Percentiles rank a stretch among this genome's conserved stretches.
These are phyloP conservation scores for Jacana jacana DNA, from an alignment of 2,113 vertebrate species.

Conservation along the genomic window DNA sequence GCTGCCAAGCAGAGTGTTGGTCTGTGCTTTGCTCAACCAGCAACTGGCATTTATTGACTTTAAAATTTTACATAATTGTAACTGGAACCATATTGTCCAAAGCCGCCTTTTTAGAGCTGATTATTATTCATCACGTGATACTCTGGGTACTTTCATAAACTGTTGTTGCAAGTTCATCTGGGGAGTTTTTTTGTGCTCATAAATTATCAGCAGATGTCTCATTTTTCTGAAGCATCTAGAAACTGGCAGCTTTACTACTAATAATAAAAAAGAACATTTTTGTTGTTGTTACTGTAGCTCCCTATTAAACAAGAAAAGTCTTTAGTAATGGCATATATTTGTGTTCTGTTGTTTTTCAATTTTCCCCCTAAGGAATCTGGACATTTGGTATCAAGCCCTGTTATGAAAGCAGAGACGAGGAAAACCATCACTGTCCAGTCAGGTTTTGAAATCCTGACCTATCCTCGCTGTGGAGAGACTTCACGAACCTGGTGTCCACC, in stretches of 20 bases:
- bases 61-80: not conserved
- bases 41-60: not conserved
- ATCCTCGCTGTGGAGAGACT: not conserved
- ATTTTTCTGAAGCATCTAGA: not conserved
- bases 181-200: not conserved
- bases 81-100: not conserved
- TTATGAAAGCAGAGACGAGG: not conserved
- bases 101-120: not conserved
- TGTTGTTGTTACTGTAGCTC: not conserved
- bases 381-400: not conserved
- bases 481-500: not conserved
- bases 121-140: not conserved
- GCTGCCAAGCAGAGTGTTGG: not conserved
- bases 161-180: not conserved
- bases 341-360: not conserved
- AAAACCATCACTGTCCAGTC: not conserved
- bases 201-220: slow-evolving; percentile 19
- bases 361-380: not conserved
- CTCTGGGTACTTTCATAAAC: not conserved
- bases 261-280: not conserved
- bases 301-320: not conserved
- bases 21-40: not conserved
- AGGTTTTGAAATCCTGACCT: not conserved
- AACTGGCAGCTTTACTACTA: not conserved
- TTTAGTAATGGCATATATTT: not conserved